phyloP scores from a whole-genome alignment of 2,797 vertebrate species.

The Pangasius larnaudii region DNA sequence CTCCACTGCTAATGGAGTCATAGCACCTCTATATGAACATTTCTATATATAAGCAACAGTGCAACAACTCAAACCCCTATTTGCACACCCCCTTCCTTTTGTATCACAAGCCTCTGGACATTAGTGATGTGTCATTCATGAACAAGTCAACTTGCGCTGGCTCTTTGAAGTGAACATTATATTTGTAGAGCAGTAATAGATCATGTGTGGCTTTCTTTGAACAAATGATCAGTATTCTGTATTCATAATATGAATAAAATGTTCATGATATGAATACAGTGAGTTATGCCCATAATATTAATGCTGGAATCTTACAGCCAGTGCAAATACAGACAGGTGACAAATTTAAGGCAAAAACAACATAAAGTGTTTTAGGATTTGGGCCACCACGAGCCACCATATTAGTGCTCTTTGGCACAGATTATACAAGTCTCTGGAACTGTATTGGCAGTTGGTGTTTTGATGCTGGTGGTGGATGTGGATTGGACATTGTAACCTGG shows the following conservation, averaged over 20 bases:
- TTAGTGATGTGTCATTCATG: not conserved
- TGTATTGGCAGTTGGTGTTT: not conserved
- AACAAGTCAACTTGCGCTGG: not conserved
- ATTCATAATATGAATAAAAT: not conserved
- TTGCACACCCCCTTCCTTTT: not conserved
- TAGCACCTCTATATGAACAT: not conserved
- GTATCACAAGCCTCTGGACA: not conserved
- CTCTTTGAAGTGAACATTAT: not conserved
- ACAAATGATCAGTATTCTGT: not conserved
- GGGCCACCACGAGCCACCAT: not conserved
- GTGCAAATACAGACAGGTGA: not conserved
- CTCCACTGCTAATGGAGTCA: not conserved
- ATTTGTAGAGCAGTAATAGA: not conserved
- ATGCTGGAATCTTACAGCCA: not conserved
- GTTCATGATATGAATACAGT: not conserved
- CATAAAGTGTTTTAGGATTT: not conserved
- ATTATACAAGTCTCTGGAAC: not conserved
- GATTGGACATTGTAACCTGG: not conserved
- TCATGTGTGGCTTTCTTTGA: not conserved
- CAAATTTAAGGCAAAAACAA: no score
- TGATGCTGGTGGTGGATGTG: not conserved
- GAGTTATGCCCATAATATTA: not conserved
- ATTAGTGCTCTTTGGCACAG: not conserved
- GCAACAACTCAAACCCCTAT: not conserved
- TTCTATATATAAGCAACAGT: slow-evolving; percentile 2